phyloP scores from a whole-genome alignment of 2,888 invertebrate genomes.

The Julus scandinavius region DNA sequence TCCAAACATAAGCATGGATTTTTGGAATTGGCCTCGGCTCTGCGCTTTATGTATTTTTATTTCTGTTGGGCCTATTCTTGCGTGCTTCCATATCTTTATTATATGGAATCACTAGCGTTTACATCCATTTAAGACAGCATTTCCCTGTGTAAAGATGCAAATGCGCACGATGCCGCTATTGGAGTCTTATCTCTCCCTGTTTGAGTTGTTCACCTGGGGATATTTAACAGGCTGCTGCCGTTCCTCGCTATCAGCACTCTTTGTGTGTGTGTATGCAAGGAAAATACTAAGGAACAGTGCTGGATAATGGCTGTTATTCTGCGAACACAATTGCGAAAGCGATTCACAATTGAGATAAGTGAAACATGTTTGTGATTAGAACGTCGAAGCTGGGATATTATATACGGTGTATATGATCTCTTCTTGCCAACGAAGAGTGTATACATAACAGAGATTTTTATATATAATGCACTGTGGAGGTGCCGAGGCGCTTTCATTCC shows the following conservation, averaged over 20 bases:
- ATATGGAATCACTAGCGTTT: slow-evolving; percentile 7
- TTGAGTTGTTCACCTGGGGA: slow-evolving; percentile 53
- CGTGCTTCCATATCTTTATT: slow-evolving; percentile 20
- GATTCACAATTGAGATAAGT: slow-evolving; percentile 55
- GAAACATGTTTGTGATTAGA: slow-evolving; percentile 52
- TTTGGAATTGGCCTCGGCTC: background rate
- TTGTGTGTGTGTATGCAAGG: background rate
- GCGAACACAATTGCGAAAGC: slow-evolving; percentile 51
- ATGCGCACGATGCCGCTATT: slow-evolving; percentile 8
- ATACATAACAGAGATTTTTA: too few relatives aligned
- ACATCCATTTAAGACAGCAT: slow-evolving; percentile 33
- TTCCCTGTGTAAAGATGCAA: slow-evolving; percentile 42
- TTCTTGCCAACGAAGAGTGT: background rate
- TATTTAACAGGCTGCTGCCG: slow-evolving; percentile 48
- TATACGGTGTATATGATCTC: background rate
- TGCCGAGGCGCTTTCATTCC: too few relatives aligned
- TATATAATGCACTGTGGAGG: background rate
- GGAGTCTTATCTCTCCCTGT: slow-evolving; percentile 34
- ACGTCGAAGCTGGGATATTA: slow-evolving; percentile 17
- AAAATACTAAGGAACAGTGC: slow-evolving; percentile 25
- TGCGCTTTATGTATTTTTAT: background rate
- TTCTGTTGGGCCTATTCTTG: background rate
- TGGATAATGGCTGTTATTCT: slow-evolving; percentile 52
- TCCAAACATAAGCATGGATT: background rate
- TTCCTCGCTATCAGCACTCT: slow-evolving; percentile 30